Base-by-base conservation (phyloP, 2,797 vertebrate genomes). In the Pitangus sulphuratus region DNA sequence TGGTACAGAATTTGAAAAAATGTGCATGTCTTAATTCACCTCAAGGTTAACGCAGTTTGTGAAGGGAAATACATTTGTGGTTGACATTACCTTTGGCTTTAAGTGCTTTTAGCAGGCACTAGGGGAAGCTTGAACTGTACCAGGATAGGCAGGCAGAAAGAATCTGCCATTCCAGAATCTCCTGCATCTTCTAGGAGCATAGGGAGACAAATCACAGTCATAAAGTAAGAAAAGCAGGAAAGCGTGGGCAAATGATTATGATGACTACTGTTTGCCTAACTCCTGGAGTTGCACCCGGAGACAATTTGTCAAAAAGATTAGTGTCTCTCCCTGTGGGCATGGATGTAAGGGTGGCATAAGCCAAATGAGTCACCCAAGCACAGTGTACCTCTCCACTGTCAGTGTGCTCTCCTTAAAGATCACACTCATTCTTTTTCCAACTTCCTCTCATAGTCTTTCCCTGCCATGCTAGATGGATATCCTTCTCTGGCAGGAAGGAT, bases 301-400 rank as follows among this genome's bases (percentile, higher is more conserved):
- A 31, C 25, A 69, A 6, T 24, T 56, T 12, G 22, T 33, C 64
- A n/a, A 12, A 50, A 68, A 39, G 31, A 42, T 11, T n/a, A 18
- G 39, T 35, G 7, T 31, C 15, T 57, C 4, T 78, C 24, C 8
- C 12, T 72, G 21, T 50, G 42, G 9, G 3, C 2, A 1, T 11
- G 42, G 45, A 19, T 39, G 11, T 71, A 14, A 57, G 33, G 9
- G 28, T 51, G 25, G 25, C 1, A 3, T 40, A 25, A 31, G 40
- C 1, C 6, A 33, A 35, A 35, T 0, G 0, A 7, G 25, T 81
- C 22, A 30, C 33, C 8, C 0, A 0, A 65, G 15, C 21, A 54
- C 54, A 56, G 6, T 14, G 5, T 80, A 21, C 21, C 16, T 82
- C 17, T 81, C 25, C 21, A 11, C 30, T 39, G 20, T n/a, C 37